phyloP scores from a whole-genome alignment of 2,113 vertebrate genomes.

The Leptocoma aspasia region DNA sequence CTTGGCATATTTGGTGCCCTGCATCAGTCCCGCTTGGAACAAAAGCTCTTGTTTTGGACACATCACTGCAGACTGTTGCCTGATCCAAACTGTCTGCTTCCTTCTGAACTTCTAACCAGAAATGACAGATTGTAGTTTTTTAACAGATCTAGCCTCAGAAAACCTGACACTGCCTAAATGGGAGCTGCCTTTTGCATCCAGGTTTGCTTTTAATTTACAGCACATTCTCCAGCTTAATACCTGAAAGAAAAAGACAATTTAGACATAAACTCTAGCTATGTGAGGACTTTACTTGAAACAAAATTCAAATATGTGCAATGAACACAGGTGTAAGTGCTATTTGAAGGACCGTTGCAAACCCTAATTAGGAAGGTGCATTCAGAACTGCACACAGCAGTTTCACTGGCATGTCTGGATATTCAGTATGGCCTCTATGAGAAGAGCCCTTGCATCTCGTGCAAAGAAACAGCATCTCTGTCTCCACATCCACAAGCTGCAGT shows the following conservation, averaged over 20 bases:
- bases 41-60: slow-evolving; percentile 62
- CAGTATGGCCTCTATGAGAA: background rate
- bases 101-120: background rate
- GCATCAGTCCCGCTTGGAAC: slow-evolving; percentile 53
- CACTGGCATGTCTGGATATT: background rate
- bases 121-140: background rate
- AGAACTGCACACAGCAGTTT: background rate
- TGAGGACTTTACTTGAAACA: background rate
- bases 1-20: slow-evolving; percentile 48
- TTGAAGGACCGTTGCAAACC: background rate
- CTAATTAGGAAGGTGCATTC: background rate
- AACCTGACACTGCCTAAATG: background rate
- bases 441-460: background rate
- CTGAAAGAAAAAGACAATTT: background rate
- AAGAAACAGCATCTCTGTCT: background rate
- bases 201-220: background rate
- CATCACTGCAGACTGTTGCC: slow-evolving; percentile 18
- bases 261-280: background rate
- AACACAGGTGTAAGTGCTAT: background rate
- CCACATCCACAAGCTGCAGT: background rate
- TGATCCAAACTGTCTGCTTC: slow-evolving; percentile 41
- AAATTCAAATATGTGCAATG: background rate
- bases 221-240: background rate
- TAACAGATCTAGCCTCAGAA: background rate
- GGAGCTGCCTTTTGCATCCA: background rate